Evolutionary conservation across 2,797 vertebrate genomes (phyloP).

Genomic region (Acanthiza pusilla): DNA sequence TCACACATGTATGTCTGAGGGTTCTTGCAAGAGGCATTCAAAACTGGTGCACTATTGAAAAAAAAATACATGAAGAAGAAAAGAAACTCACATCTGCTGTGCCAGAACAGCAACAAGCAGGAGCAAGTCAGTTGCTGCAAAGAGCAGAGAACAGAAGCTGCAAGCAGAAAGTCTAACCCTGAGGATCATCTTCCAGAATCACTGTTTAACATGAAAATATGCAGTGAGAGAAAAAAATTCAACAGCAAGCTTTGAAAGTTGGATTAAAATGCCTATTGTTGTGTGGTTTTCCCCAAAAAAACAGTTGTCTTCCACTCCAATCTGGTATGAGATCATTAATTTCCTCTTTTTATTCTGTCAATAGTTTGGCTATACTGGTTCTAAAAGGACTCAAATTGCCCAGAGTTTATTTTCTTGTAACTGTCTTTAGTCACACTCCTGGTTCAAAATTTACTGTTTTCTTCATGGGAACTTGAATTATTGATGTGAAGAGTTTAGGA

Average conservation of each 20-base stretch:
- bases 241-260: neutral
- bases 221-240: neutral
- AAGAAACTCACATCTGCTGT: neutral
- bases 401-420: neutral
- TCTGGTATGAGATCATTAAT: neutral
- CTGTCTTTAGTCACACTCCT: neutral
- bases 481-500: neutral
- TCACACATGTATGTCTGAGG: neutral
- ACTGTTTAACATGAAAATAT: neutral
- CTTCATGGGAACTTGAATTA: neutral
- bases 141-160: neutral
- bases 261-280: neutral
- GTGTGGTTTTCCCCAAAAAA: neutral
- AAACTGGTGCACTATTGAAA: neutral
- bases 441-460: slow-evolving; percentile 13
- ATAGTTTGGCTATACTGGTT: neutral
- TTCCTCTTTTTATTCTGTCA: neutral
- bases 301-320: neutral
- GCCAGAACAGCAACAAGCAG: neutral
- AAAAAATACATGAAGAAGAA: neutral
- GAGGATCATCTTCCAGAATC: neutral
- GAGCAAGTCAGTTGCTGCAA: neutral
- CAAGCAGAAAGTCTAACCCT: neutral
- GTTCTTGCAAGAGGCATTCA: neutral
- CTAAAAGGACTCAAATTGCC: neutral